Percentiles rank a stretch among this genome's conserved stretches.
Conservation (phyloP, 2,797 vertebrate species). For the Pteropus rufus region DNA sequence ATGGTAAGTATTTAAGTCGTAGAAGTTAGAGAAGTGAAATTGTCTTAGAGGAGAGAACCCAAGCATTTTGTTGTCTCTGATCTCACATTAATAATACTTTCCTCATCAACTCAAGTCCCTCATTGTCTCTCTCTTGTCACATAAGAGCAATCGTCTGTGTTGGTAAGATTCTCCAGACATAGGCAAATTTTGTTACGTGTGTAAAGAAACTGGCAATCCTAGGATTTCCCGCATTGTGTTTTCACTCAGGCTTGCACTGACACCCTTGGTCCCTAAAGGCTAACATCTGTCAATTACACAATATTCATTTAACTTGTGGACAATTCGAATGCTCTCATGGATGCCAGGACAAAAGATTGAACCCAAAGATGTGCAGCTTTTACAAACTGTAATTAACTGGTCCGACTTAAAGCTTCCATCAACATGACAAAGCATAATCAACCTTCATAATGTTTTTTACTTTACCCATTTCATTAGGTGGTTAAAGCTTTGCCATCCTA, state of each 20-base stretch:
- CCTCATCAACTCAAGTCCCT: background rate
- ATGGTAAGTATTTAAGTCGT: background rate
- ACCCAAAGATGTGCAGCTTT: background rate
- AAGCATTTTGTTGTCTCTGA: background rate
- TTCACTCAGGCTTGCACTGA: background rate
- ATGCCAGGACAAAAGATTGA: background rate
- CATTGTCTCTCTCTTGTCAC: background rate
- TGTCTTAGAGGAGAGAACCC: background rate
- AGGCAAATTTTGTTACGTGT: background rate
- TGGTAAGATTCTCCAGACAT: background rate
- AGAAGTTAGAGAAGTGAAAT: background rate
- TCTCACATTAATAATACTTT: background rate
- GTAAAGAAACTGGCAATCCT: background rate
- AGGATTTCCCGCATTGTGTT: background rate
- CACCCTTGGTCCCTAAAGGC: background rate
- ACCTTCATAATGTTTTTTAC: background rate
- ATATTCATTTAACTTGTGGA: constrained; percentile 21
- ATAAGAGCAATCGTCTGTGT: background rate
- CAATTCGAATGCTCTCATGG: constrained; percentile 3
- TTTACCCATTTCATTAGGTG: background rate
- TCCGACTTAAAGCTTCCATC: constrained; percentile 21
- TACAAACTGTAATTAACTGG: constrained; percentile 29
- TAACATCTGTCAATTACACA: constrained; percentile 1
- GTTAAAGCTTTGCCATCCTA: background rate
- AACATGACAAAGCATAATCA: constrained; percentile 19